These are phyloP conservation scores for Cebus imitator DNA, from an alignment of 2,113 vertebrate genomes.

Conservation along the genomic window DNA sequence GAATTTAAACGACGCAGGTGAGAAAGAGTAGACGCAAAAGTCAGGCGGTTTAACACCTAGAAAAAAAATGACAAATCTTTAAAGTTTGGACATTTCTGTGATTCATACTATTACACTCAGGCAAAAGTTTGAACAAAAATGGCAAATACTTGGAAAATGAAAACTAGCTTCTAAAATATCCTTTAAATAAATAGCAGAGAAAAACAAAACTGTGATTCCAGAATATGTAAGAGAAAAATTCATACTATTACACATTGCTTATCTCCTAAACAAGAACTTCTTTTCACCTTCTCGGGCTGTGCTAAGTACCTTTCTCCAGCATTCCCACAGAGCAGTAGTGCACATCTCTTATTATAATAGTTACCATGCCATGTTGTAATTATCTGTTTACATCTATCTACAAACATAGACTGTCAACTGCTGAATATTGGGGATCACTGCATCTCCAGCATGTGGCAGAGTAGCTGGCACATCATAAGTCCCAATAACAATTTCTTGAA, in stretches of 20 bases:
- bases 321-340: neutral
- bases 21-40: constrained; percentile 97
- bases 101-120: neutral
- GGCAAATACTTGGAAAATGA: no score
- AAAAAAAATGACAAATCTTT: neutral
- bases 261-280: neutral
- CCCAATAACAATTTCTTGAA: neutral
- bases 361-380: neutral
- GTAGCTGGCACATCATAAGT: neutral
- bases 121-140: neutral
- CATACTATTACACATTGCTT: no score
- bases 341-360: neutral
- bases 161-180: no score
- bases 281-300: neutral
- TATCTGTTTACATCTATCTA: neutral
- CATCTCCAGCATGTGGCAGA: neutral
- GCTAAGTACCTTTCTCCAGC: neutral
- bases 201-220: no score
- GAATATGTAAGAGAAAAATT: no score
- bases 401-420: neutral
- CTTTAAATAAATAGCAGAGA: no score
- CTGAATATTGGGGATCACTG: neutral
- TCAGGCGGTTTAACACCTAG: constrained; percentile 97
- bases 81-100: neutral
- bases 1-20: constrained; percentile 97